Evolutionary conservation across 2,113 vertebrate genomes (phyloP), one percentile per base, ranked within the genome.

Genomic region (Rhinoderma darwinii): DNA sequence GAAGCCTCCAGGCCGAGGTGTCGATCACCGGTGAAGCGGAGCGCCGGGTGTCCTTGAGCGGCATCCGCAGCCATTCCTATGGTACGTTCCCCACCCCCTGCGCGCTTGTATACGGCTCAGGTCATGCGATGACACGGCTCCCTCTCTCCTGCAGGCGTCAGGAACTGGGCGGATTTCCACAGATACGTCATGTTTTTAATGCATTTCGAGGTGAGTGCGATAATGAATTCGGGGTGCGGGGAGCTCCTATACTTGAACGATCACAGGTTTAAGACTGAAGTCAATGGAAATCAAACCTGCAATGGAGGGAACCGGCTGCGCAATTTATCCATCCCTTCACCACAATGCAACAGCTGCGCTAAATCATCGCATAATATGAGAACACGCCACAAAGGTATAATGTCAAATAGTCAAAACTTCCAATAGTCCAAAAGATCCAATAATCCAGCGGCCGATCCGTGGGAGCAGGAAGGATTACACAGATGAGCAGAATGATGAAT

Each of bases 171-270:
- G 4, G 41, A 75, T n/a, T 75, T 75, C 41, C 41, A 75, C 72
- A n/a, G 72, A 75, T 75, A 75, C 3, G 12, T 75, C 10, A 75
- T 75, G 72, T 75, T 75, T 44, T 27, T 75, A 27, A 75, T 75
- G 12, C 72, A 75, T 7, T 75, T 75, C 44, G 39, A 75, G 72
- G 72, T 75, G 14, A 44, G 72, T 44, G 25, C n/a, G 4, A 44
- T 73, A 2, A 18, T 37, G 66, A 22, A 39, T 2, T 3, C n/a
- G 32, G 27, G 7, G 27, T 12, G 44, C 14, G 44, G 44, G 12
- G 44, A 47, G 5, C 6, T 8, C 44, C 5, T 14, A 47, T 8
- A 47, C 44, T 8, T 47, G 44, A 8, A 6, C 44, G 44, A 14
- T 47, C 44, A 6, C 44, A 47, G 44, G 44, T 8, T 5, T 8